Evolutionary conservation across 2,113 vertebrate genomes (phyloP).

Genomic region (Prionailurus viverrinus): DNA sequence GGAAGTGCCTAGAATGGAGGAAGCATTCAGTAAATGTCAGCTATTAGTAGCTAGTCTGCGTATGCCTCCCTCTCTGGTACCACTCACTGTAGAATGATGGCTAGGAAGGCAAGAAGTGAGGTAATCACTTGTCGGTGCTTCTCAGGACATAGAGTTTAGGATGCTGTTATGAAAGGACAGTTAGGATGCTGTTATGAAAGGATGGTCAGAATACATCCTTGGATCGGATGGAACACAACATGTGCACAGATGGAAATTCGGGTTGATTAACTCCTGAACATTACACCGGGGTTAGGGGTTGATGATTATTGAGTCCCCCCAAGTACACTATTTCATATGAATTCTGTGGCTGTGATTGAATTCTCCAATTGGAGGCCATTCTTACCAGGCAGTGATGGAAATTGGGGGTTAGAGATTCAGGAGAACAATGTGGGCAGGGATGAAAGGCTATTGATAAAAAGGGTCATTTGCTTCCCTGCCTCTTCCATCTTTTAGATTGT

Average conservation of each 20-base stretch:
- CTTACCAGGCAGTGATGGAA: conserved; percentile 51
- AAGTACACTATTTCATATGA: background rate
- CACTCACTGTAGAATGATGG: background rate
- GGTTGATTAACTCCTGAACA: background rate
- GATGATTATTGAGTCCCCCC: background rate
- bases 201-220: background rate
- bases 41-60: background rate
- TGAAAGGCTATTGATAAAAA: conserved; percentile 65
- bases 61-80: no score
- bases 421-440: background rate
- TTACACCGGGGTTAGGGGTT: background rate
- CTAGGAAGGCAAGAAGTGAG: background rate
- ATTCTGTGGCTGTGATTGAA: background rate
- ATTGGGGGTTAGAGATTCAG: conserved; percentile 16
- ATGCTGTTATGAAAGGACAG: background rate
- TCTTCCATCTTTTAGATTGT: background rate
- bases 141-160: background rate
- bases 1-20: background rate
- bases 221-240: background rate
- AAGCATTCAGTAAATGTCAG: background rate
- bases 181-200: background rate
- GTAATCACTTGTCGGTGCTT: background rate
- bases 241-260: background rate
- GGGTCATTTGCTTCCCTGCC: conserved; percentile 19
- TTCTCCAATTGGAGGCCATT: conserved; percentile 26